These are phyloP conservation scores for Elgonia sp. DNA, from an alignment of 2,888 invertebrate species.

Conservation along the genomic window DNA sequence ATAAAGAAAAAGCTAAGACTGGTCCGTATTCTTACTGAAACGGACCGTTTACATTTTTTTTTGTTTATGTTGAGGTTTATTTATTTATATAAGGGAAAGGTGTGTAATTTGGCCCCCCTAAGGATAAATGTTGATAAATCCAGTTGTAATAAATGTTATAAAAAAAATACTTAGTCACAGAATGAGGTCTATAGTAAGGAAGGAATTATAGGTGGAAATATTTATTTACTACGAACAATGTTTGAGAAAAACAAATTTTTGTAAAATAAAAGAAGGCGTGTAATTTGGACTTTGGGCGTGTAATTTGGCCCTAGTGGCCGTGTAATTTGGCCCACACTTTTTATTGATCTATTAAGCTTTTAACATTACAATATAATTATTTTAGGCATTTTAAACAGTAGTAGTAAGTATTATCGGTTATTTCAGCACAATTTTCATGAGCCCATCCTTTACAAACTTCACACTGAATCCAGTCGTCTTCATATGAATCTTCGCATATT, in stretches of 20 bases:
- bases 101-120: neutral
- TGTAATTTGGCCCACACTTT: no score
- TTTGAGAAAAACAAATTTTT: neutral
- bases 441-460: no score
- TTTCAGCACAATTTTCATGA: conserved; percentile 4
- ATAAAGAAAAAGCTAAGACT: neutral
- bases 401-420: conserved; percentile 3
- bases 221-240: neutral
- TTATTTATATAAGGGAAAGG: neutral
- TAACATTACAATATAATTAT: no score
- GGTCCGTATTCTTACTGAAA: no score
- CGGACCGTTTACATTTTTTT: no score
- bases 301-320: no score
- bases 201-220: neutral
- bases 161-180: conserved; percentile 5
- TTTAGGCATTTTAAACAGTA: no score
- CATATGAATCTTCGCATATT: no score
- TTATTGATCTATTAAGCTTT: no score
- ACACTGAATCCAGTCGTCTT: no score
- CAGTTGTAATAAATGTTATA: conserved; percentile 1
- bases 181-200: neutral
- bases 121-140: conserved; percentile 12
- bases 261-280: neutral
- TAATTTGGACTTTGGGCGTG: neutral
- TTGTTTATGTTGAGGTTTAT: no score